These are phyloP conservation scores for Rhipidura dahli DNA, from an alignment of 2,113 vertebrate genomes.

Conservation along the genomic window DNA sequence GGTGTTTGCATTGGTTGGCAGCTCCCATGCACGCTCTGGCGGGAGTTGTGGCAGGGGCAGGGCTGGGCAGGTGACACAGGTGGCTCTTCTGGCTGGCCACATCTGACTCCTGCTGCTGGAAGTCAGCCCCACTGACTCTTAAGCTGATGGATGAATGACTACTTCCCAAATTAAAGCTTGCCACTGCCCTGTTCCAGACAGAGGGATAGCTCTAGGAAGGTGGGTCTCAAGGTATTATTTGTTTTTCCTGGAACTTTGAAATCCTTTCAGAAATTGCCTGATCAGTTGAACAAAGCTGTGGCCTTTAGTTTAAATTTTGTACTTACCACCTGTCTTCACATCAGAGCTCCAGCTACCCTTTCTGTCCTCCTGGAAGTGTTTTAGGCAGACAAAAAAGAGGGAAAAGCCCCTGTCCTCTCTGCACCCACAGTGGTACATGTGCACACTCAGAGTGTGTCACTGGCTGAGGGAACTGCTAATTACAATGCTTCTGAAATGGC, in stretches of 20 bases:
- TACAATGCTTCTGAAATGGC: background rate
- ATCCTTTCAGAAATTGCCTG: background rate
- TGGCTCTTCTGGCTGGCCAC: background rate
- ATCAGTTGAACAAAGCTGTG: background rate
- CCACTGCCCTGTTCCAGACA: background rate
- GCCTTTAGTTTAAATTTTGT: background rate
- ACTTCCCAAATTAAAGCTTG: background rate
- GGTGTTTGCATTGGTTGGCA: background rate
- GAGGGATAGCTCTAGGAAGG: background rate
- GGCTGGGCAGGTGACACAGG: background rate
- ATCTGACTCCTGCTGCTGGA: background rate
- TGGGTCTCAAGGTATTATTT: background rate
- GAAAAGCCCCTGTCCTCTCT: background rate
- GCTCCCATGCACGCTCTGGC: accelerated
- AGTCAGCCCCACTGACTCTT: background rate
- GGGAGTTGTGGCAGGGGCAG: accelerated
- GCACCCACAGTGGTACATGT: background rate
- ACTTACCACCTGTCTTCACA: accelerated
- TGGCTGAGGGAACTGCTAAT: background rate
- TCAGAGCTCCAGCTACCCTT: background rate
- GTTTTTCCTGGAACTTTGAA: background rate
- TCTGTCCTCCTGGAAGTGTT: background rate
- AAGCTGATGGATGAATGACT: background rate
- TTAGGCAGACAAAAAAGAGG: background rate
- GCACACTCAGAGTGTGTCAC: background rate